Conservation (phyloP, 2,888 invertebrate genomes). For the Acleris holmiana region DNA sequence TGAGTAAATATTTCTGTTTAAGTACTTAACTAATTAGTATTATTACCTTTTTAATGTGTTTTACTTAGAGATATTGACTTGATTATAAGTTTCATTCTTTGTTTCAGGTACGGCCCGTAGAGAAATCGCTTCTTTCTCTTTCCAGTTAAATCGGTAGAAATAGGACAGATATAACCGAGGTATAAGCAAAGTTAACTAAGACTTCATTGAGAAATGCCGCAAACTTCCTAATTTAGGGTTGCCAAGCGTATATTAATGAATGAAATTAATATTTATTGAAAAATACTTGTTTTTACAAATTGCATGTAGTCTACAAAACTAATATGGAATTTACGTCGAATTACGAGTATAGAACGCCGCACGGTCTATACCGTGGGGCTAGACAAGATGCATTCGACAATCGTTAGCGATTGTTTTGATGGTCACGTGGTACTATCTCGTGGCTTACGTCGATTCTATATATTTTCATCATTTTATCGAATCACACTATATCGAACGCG, state of each 20-base stretch:
- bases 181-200: constrained; percentile 1
- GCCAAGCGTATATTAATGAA: background rate
- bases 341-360: too few species aligned
- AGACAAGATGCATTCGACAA: too few species aligned
- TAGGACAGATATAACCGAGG: constrained; percentile 12
- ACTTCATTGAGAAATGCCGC: constrained; percentile 17
- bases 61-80: background rate
- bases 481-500: too few species aligned
- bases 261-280: background rate
- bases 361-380: too few species aligned
- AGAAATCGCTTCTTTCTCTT: constrained; percentile 14
- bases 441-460: too few species aligned
- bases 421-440: too few species aligned
- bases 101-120: constrained; percentile 29
- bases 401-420: too few species aligned
- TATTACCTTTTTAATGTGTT: background rate
- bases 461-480: too few species aligned
- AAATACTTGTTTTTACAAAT: too few species aligned
- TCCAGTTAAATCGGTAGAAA: constrained; percentile 13
- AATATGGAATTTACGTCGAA: too few species aligned
- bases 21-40: background rate
- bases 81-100: constrained; percentile 6
- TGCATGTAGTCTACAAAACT: too few species aligned
- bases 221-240: constrained; percentile 9
- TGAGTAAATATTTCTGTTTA: too few species aligned